These are phyloP conservation scores for Cyaniris semiargus DNA, from an alignment of 2,888 invertebrate species.

Conservation along the genomic window DNA sequence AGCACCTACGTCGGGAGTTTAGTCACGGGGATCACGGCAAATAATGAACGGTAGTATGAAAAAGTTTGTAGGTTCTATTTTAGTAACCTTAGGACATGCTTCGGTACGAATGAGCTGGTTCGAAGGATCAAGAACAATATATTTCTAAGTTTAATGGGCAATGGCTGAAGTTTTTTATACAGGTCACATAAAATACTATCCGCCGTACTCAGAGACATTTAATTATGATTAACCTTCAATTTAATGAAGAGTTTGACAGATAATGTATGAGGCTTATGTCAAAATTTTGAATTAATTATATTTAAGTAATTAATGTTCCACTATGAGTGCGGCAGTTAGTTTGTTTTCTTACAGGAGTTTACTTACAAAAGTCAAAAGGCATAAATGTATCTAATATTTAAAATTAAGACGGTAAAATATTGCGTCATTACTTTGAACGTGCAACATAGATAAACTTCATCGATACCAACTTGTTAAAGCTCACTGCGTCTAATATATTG, in stretches of 20 bases:
- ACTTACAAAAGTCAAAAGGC: not conserved
- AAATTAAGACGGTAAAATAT: not conserved
- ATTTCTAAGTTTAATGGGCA: not conserved
- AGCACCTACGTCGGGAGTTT: not conserved
- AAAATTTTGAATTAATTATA: no score
- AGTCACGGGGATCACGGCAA: not conserved
- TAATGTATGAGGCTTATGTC: no score
- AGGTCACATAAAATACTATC: not conserved
- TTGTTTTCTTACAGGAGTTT: not conserved
- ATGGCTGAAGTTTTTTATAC: not conserved
- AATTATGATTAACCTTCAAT: no score
- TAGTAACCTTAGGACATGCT: not conserved
- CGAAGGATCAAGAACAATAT: not conserved
- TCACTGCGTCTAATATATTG: slow-evolving; percentile 11
- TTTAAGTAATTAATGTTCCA: no score
- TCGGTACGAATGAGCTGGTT: not conserved
- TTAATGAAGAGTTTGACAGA: no score
- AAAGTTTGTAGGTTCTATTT: not conserved
- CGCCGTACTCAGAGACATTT: no score
- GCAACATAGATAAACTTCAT: slow-evolving; percentile 1
- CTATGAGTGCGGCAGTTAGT: no score
- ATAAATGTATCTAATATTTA: not conserved
- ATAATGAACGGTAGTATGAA: not conserved
- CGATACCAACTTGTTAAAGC: not conserved
- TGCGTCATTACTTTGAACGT: not conserved